Evolutionary conservation across 1,140 invertebrate species (phyloP), one percentile per base, ranked within the genome.

Genomic region (Sminthurides bifidus): DNA sequence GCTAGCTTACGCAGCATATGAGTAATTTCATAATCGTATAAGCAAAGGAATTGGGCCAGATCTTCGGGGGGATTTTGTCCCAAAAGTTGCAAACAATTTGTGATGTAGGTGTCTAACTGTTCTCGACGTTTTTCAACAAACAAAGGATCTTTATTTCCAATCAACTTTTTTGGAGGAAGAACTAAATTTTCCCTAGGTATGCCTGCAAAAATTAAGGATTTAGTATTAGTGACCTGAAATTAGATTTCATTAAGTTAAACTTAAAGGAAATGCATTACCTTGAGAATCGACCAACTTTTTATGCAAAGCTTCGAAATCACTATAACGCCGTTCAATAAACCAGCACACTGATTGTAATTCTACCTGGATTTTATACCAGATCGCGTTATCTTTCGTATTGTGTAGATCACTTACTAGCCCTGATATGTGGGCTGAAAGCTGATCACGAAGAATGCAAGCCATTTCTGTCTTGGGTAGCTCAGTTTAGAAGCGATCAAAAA

Each of bases 141-240:
- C 17, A 78, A 74, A 14, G 87, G 86, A 63, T 79, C 80, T 62
- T 80, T 80, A 63, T 84, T 85, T 0, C 84, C 82, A 66, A 87
- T 80, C 15, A 92, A 75, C 72, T 92, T 92, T 69, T 95, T 95
- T 3, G 88, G 87, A 17, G 92, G 92, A 14, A 95, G 68, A 52
- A 91, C 75, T n/a, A 65, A 33, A 46, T 59, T 64, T 64, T 87
- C 87, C 69, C 85, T 88, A 21, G 80, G 77, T 1, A 91, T 80
- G 17, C 85, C 62, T 64, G 41, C 5, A 55, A 54, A 38, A 29
- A 3, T 6, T 43, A 43, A 8, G 6, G 19, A n/a, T 35, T 35
- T 35, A 10, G 33, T 10, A 35, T 10, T 35, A 35, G 33, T 10
- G 17, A 43, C 8, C 8, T 14, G 8, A 6, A 43, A 14, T 6